These are phyloP conservation scores for Australoheros facetus DNA, from an alignment of 2,797 vertebrate species.

Conservation along the genomic window DNA sequence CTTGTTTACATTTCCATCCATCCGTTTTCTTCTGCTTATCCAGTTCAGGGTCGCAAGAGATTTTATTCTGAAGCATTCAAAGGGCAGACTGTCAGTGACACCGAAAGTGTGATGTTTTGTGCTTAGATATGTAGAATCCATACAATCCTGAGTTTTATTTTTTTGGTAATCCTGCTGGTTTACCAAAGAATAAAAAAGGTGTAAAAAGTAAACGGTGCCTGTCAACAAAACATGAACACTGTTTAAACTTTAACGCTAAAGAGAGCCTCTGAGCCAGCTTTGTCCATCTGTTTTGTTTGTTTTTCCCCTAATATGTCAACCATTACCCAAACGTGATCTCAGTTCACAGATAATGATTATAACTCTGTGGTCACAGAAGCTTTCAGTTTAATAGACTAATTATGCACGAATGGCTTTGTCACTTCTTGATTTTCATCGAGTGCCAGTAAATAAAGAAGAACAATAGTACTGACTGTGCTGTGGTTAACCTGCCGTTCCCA, in stretches of 20 bases:
- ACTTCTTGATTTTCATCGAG: slow-evolving; percentile 83
- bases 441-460: slow-evolving; percentile 84
- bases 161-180: not conserved
- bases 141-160: not conserved
- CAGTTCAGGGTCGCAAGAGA: too few species aligned
- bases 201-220: not conserved
- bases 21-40: too few species aligned
- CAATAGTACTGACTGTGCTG: slow-evolving; percentile 70
- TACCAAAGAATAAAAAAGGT: not conserved
- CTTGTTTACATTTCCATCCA: not conserved
- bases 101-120: not conserved
- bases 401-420: slow-evolving; percentile 57
- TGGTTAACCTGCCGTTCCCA: slow-evolving; percentile 75
- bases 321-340: slow-evolving; percentile 24
- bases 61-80: not conserved
- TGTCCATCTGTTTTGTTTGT: not conserved
- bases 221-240: not conserved
- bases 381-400: slow-evolving; percentile 46
- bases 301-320: not conserved
- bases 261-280: not conserved
- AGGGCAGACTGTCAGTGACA: not conserved
- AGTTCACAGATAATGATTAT: slow-evolving; percentile 42
- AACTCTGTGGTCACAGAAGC: slow-evolving; percentile 52
- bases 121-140: not conserved
- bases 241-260: not conserved